Evolutionary conservation across 1,140 invertebrate species (phyloP), one percentile per base, ranked within the genome.

Genomic region (Triops cancriformis): DNA sequence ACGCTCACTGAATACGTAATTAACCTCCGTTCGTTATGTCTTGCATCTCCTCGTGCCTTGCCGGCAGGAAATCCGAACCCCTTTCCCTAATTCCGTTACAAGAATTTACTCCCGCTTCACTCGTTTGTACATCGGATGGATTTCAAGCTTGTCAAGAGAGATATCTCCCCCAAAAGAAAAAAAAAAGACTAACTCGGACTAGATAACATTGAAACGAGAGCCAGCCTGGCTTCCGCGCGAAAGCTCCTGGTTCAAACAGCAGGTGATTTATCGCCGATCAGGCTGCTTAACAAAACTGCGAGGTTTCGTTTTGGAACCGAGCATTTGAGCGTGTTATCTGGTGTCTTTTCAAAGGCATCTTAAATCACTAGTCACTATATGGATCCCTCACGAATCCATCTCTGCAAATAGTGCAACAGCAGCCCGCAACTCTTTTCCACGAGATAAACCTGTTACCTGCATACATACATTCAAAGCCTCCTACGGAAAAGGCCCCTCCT

Each of bases 11-110:
- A 64, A 64, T 64, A 64, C 51, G 23, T n/a, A 64, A 64, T 64
- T 64, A 64, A 64, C 51, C 51, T 64, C 51, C 14, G 51, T 23
- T 64, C 51, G 51, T 64, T 64, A 64, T 64, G 51, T 64, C 51
- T 64, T 64, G 51, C 9, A 5, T 64, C 23, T 7, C 3, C 43
- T 23, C n/a, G 14, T 23, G 51, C 51, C 10, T 23, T 64, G 51
- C 51, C 51, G 51, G 9, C 51, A 64, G 51, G 51, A 64, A 64
- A 64, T 64, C 14, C 51, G 18, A 64, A 64, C 51, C 18, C 51
- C 18, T 45, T 45, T 5, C 11, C 43, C 51, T 64, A 64, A 64
- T 64, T 64, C 51, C 51, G 51, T 64, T 64, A 64, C 51, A 64
- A 64, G 51, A n/a, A 64, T 64, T 37, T 37, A 64, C 51, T 64